These are phyloP conservation scores for Tragelaphus buxtoni DNA, from an alignment of 2,113 vertebrate species.

Conservation along the genomic window DNA sequence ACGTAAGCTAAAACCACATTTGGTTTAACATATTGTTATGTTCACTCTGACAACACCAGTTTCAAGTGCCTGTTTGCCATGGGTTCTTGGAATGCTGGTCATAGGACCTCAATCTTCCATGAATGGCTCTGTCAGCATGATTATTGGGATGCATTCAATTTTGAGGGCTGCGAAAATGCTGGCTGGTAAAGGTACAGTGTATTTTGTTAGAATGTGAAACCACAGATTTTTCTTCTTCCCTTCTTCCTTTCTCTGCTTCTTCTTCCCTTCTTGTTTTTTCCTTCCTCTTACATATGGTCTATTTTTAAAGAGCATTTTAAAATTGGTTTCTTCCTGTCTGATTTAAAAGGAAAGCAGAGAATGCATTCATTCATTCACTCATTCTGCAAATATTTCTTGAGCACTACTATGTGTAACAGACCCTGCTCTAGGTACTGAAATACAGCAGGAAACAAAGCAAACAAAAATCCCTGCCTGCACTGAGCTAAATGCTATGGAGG, in stretches of 20 bases:
- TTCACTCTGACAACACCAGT: background rate
- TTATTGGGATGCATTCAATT: background rate
- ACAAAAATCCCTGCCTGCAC: background rate
- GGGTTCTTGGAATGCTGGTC: background rate
- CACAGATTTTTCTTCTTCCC: background rate
- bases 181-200: background rate
- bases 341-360: constrained; percentile 1
- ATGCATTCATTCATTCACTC: background rate
- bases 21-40: background rate
- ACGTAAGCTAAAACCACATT: background rate
- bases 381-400: background rate
- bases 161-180: background rate
- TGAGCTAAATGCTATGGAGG: background rate
- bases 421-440: background rate
- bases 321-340: background rate
- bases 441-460: background rate
- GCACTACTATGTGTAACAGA: background rate
- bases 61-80: background rate
- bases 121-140: background rate
- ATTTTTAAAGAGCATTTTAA: background rate
- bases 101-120: background rate
- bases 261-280: too few species aligned
- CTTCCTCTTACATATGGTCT: background rate
- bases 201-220: background rate
- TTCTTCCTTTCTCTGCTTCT: background rate